Base-by-base conservation (phyloP, 2,113 vertebrate species). In the Platichthys flesus region DNA sequence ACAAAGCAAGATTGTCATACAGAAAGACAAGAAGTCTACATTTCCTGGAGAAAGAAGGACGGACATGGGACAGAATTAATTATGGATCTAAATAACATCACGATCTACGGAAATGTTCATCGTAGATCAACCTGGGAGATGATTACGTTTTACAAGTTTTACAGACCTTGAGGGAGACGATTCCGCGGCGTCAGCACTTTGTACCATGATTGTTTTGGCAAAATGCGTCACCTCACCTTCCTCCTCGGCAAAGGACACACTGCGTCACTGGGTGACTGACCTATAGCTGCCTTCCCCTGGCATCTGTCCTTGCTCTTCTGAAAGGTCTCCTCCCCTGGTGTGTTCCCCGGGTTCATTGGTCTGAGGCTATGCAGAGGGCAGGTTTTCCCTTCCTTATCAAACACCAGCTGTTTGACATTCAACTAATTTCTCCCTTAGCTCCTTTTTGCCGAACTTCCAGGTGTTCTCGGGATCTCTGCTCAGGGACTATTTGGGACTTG, bases 361-460 rank as follows among this genome's bases (percentile, higher is more conserved):
- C 61, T 66, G 14, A 2, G 62, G 71, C 69, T 67, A 69, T 78
- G 71, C 71, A 67, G 71, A 23, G 67, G 14, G 52, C 35, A 73
- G 72, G 74, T 63, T 71, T 62, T 24, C 21, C 59, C 21, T 37
- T 73, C 72, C 37, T 74, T 69, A 70, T 68, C 54, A 49, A 81
- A 83, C 62, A 68, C 79, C 89, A 89, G 88, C 84, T 85, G 83
- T 83, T 87, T 87, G 86, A 88, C 85, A 88, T 90, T 90, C 74
- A 78, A 9, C 76, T 80, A 82, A 85, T 76, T 82, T 79, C 72
- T 86, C 84, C 86, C 83, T 7, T n/a, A 9, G 71, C 80, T 87
- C 72, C 51, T 80, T 87, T 87, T 49, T 51, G 18, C 74, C 26
- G 23, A 85, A 79, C 80, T 57, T 84, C 64, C 82, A 86, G 80